A percentile compares a stretch with the other conserved stretches of the same genome.
Conservation (phyloP, 1,140 invertebrate genomes). For the Trissolcus basalis region DNA sequence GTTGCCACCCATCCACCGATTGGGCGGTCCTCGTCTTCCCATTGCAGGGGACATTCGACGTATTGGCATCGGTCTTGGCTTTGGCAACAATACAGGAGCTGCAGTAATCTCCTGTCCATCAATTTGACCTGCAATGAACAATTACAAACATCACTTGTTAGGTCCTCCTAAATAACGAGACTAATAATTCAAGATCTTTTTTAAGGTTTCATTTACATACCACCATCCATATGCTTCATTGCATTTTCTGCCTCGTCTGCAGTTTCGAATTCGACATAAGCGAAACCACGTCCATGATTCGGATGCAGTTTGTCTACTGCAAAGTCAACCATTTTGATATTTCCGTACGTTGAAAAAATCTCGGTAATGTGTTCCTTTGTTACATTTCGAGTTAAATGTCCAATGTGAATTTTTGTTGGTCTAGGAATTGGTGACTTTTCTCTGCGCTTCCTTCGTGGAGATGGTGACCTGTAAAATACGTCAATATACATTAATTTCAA, state of each 20-base stretch:
- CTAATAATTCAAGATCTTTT: slow-evolving; percentile 1
- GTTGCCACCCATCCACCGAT: slow-evolving; percentile 72
- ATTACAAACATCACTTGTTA: slow-evolving; percentile 3
- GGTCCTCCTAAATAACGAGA: not conserved
- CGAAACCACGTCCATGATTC: slow-evolving; percentile 91
- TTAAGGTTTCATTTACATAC: slow-evolving; percentile 69
- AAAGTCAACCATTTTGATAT: slow-evolving; percentile 93
- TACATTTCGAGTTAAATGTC: slow-evolving; percentile 93
- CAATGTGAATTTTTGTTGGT: slow-evolving; percentile 94
- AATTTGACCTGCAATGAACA: slow-evolving; percentile 80
- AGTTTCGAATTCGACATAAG: slow-evolving; percentile 95
- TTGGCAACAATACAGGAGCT: slow-evolving; percentile 89
- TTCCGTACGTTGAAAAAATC: slow-evolving; percentile 95
- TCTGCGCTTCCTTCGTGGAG: slow-evolving; percentile 79
- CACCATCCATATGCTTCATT: slow-evolving; percentile 99
- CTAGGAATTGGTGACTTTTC: slow-evolving; percentile 90
- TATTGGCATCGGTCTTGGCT: slow-evolving; percentile 80
- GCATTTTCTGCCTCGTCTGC: slow-evolving; percentile 98
- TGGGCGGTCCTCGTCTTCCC: slow-evolving; percentile 78
- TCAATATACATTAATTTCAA: too few species aligned
- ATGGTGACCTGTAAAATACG: slow-evolving; percentile 73
- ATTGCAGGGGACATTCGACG: slow-evolving; percentile 81
- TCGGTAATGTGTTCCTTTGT: slow-evolving; percentile 95
- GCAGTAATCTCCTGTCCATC: slow-evolving; percentile 96
- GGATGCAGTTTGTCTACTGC: slow-evolving; percentile 90